Percentiles rank a stretch among this genome's conserved stretches.
Evolutionary conservation across 2,113 vertebrate species (phyloP).

Genomic region (Gulo gulo): DNA sequence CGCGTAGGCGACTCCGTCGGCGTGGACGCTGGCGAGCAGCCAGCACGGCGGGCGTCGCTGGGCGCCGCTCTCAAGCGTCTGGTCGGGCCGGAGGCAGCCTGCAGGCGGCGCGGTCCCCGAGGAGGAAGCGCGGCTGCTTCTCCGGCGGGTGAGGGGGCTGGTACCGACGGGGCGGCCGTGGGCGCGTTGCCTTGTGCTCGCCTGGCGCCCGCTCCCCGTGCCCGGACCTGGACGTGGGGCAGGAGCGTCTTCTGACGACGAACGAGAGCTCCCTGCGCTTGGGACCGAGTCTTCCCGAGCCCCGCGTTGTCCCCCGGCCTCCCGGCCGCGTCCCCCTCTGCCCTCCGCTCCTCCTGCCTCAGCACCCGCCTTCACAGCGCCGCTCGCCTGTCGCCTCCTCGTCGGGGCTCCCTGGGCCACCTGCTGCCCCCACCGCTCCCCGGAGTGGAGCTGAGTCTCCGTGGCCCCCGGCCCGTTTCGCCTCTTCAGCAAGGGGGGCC

Average conservation of each 20-base stretch:
- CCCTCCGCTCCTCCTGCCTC: background rate
- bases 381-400: accelerated
- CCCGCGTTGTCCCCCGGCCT: background rate
- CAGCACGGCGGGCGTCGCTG: accelerated
- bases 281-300: no score
- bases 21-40: accelerated
- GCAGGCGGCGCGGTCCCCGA: accelerated
- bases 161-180: accelerated
- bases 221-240: accelerated
- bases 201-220: accelerated
- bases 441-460: accelerated
- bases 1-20: background rate
- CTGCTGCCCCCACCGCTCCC: accelerated
- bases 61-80: accelerated
- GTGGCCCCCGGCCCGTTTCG: accelerated
- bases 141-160: accelerated
- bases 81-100: background rate
- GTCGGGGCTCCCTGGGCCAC: background rate
- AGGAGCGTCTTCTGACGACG: background rate
- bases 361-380: accelerated
- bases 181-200: no score
- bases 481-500: background rate
- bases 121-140: background rate
- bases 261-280: accelerated
- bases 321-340: accelerated